phyloP scores from a whole-genome alignment of 2,888 invertebrate species.

The Caenorhabditis afra region DNA sequence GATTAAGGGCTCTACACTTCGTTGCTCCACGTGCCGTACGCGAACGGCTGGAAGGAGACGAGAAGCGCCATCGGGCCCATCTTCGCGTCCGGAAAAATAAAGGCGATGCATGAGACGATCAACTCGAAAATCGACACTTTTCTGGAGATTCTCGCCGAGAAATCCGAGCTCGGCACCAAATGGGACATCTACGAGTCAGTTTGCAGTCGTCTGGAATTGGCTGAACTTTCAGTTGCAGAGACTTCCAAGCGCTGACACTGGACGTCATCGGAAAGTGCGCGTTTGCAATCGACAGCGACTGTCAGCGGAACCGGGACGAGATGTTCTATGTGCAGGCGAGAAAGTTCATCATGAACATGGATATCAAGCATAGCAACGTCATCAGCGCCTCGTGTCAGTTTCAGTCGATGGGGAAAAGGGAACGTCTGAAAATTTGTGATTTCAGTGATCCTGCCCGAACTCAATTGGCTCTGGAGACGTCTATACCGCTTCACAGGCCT shows the following conservation, averaged over 20 bases:
- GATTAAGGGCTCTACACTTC: neutral
- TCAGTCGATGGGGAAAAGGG: too few relatives aligned
- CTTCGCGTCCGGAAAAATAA: constrained; percentile 51
- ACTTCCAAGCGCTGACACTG: constrained; percentile 72
- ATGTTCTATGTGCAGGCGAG: constrained; percentile 46
- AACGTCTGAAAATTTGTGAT: neutral
- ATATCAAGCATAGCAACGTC: constrained; percentile 10
- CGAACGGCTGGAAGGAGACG: constrained; percentile 15
- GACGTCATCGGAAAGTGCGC: constrained; percentile 72
- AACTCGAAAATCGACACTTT: constrained; percentile 50
- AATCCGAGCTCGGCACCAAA: constrained; percentile 23
- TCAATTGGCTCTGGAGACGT: constrained; percentile 51
- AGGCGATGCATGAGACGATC: constrained; percentile 51
- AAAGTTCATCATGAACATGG: constrained; percentile 11
- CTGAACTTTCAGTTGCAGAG: constrained; percentile 62
- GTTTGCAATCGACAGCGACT: constrained; percentile 67
- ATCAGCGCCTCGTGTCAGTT: neutral
- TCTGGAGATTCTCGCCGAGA: constrained; percentile 57
- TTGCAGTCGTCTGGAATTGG: too few relatives aligned
- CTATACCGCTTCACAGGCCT: constrained; percentile 40
- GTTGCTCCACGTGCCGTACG: constrained; percentile 7
- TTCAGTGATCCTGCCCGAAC: constrained; percentile 57
- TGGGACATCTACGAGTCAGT: constrained; percentile 70
- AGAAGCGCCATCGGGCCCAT: constrained; percentile 14
- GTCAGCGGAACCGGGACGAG: constrained; percentile 61